A percentile compares a stretch with the other conserved stretches of the same genome.
Evolutionary conservation across 2,113 vertebrate genomes (phyloP).

Genomic region (Leptosomus discolor): DNA sequence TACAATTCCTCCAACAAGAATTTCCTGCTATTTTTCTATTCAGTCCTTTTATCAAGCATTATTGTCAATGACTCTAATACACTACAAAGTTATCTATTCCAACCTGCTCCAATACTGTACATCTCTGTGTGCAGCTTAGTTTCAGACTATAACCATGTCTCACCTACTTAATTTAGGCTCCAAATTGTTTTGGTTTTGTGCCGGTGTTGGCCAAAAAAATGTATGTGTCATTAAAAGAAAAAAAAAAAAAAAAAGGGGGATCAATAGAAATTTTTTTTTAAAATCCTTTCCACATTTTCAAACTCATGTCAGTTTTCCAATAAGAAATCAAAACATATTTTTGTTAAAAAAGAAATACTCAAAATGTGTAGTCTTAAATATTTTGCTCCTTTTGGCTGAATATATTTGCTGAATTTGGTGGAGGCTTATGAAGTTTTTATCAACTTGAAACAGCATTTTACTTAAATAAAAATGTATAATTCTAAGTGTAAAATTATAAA

Average conservation of each 20-base stretch:
- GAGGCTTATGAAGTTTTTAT: background rate
- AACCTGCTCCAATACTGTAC: background rate
- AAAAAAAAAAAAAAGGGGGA: too few species aligned
- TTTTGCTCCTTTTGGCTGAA: background rate
- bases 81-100: background rate
- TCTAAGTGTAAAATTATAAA: background rate
- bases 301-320: background rate
- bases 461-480: background rate
- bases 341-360: background rate
- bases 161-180: background rate
- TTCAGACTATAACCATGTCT: background rate
- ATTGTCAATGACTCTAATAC: background rate
- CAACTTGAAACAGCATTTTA: background rate
- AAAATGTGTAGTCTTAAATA: background rate
- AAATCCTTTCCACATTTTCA: background rate
- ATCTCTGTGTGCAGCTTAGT: background rate
- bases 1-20: background rate
- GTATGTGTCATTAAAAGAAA: background rate
- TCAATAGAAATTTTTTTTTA: background rate
- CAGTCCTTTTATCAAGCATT: background rate
- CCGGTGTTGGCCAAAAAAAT: background rate
- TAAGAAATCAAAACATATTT: background rate
- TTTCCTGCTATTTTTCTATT: background rate
- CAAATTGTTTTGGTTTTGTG: background rate
- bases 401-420: background rate